Conservation (phyloP, 2,797 vertebrate species). For the Onychomys arenicola region DNA sequence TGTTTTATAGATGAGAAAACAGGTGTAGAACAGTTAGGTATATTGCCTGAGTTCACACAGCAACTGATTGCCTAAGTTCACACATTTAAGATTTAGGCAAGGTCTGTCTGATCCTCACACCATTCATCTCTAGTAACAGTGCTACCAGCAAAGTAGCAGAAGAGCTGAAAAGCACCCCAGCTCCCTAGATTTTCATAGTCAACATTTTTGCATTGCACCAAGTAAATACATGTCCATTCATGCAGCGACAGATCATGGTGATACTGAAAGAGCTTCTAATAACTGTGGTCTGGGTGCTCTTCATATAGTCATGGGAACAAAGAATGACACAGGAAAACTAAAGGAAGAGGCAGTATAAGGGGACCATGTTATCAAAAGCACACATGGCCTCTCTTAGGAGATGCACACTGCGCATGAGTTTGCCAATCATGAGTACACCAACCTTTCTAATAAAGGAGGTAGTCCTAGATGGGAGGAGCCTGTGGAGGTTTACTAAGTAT, state of each 20-base stretch:
- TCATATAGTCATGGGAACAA: not conserved
- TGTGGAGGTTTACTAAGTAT: no score
- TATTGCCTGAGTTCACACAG: not conserved
- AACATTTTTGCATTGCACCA: not conserved
- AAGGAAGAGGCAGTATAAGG: not conserved
- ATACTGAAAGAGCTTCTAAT: not conserved
- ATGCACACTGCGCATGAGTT: not conserved
- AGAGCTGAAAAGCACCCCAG: not conserved
- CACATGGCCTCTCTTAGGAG: not conserved
- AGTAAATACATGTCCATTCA: not conserved
- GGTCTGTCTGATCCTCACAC: not conserved
- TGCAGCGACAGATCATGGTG: not conserved
- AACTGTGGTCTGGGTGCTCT: not conserved
- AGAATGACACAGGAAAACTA: not conserved
- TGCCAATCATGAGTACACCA: not conserved
- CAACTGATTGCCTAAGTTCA: no score
- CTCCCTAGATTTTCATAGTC: not conserved
- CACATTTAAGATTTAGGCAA: not conserved
- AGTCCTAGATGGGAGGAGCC: not conserved
- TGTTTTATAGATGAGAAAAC: not conserved
- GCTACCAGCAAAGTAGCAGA: not conserved
- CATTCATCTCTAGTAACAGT: not conserved
- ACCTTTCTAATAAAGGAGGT: not conserved
- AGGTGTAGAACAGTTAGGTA: not conserved
- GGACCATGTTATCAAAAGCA: not conserved